Evolutionary conservation across 2,888 invertebrate genomes (phyloP), one percentile per base, ranked within the genome.

Genomic region (Isotomurus palustris): DNA sequence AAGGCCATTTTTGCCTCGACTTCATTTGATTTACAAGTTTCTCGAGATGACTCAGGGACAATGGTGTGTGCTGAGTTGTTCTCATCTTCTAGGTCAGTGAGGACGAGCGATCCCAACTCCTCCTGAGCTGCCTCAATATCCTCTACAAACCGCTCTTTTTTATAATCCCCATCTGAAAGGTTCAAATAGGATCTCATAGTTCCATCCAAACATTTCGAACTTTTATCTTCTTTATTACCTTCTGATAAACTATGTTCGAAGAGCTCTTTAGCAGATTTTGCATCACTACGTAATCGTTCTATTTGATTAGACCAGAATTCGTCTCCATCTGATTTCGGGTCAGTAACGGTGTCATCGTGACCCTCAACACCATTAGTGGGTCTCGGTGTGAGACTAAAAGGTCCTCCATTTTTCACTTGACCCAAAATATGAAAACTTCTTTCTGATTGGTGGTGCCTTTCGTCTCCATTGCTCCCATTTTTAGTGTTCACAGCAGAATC

Each of bases 61-160:
- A 63, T 45, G 14, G 49, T 59, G 27, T 54, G 47, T 32, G 14
- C 19, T 28, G 56, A 40, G 44, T 55, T 47, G 28, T 51, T 32
- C 32, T 60, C 53, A 28, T 53, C 64, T 35, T 70, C 70, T n/a
- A 70, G 58, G 54, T 70, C 70, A 21, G 60, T 57, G 12, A 67
- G 32, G 1, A 68, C 64, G 10, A 70, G 53, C 41, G 68, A 68
- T 17, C 68, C 67, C 21, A 67, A 21, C 45, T 68, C 68, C 29
- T 68, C 60, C 6, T 53, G 50, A 14, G 60, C 65, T 2, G 58
- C 62, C 48, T 63, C 58, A 47, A 65, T 66, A 44, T 63, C 66
- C 51, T 61, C 60, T 3, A 58, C 60, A 44, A 67, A 67, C 27
- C 55, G 63, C 27, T 62, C 25, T 17, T 35, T 52, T 5, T 43